phyloP scores from a whole-genome alignment of 2,113 vertebrate species.

The Zosterops lateralis region DNA sequence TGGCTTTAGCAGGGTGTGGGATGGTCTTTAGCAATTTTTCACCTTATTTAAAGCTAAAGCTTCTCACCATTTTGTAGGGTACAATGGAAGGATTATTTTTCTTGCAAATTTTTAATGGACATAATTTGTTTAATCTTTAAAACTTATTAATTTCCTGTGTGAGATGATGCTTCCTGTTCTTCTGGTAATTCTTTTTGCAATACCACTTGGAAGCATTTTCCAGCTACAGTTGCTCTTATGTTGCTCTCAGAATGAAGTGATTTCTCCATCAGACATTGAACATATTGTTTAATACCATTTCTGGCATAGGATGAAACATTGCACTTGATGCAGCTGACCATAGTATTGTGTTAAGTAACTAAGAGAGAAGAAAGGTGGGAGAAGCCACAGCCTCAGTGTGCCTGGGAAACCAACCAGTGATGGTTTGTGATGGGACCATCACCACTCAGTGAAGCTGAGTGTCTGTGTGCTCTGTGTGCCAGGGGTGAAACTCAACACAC shows the following conservation, averaged over 20 bases:
- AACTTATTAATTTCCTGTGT: not conserved
- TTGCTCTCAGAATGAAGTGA: not conserved
- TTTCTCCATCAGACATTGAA: not conserved
- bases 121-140: not conserved
- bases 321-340: not conserved
- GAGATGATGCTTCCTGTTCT: not conserved
- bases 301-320: not conserved
- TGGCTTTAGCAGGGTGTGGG: not conserved
- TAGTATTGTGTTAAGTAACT: not conserved
- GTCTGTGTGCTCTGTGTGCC: not conserved
- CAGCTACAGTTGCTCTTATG: not conserved
- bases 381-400: not conserved
- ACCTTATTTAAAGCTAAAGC: not conserved
- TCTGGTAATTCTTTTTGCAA: not conserved
- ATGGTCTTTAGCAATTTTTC: not conserved
- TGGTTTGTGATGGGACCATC: not conserved
- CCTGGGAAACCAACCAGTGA: not conserved
- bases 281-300: not conserved
- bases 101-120: not conserved
- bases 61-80: not conserved
- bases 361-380: not conserved
- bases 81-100: not conserved
- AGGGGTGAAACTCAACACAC: not conserved
- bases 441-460: not conserved
- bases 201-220: not conserved